Conservation (phyloP, 2,113 vertebrate genomes). For the Nycticryphes semicollaris region DNA sequence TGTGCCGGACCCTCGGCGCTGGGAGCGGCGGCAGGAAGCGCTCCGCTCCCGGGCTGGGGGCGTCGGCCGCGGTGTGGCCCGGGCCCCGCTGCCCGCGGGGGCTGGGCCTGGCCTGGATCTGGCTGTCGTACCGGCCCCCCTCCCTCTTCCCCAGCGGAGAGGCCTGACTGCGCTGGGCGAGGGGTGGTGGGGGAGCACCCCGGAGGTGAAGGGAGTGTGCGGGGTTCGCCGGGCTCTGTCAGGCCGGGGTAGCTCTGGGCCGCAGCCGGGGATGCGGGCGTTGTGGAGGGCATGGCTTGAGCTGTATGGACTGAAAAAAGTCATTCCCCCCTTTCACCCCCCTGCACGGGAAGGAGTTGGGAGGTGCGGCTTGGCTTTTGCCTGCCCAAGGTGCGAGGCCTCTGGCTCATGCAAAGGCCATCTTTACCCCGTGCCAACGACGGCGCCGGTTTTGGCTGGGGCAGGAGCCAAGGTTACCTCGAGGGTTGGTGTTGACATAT, state of each 20-base stretch:
- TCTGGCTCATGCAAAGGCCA: accelerated
- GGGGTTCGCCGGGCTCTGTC: neutral
- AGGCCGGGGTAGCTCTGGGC: accelerated
- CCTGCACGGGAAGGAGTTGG: no score
- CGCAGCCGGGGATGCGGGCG: neutral
- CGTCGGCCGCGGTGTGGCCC: neutral
- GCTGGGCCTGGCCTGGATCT: neutral
- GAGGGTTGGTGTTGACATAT: neutral
- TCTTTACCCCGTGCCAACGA: accelerated
- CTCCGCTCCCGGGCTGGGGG: neutral
- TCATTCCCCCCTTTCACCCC: no score
- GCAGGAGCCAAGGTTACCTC: no score
- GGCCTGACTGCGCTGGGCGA: no score
- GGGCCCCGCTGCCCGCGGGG: neutral
- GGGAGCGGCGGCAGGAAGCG: neutral
- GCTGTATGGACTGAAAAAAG: accelerated
- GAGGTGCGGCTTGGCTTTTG: neutral
- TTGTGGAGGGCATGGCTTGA: neutral
- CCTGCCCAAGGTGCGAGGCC: neutral
- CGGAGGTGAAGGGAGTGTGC: accelerated
- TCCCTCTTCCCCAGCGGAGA: neutral
- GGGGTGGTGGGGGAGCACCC: neutral
- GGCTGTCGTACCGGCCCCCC: neutral
- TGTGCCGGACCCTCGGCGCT: neutral
- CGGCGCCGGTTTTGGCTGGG: neutral